Evolutionary conservation across 2,888 invertebrate species (phyloP).

Genomic region (Orthosia incerta): DNA sequence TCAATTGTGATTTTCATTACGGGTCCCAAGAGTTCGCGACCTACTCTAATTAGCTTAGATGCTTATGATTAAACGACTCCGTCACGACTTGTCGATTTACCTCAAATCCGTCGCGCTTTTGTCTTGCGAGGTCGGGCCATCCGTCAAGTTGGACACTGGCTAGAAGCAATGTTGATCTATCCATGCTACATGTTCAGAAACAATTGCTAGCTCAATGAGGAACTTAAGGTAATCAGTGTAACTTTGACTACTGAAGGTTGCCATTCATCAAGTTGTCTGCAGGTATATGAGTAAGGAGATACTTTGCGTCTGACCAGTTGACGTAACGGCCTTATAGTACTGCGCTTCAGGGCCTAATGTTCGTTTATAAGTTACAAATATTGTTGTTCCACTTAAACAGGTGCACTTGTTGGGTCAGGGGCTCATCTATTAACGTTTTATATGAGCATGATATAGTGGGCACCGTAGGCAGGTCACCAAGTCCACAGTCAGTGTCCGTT

Average conservation of each 20-base stretch:
- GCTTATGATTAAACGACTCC: constrained; percentile 89
- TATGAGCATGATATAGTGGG: constrained; percentile 39
- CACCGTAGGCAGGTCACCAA: constrained; percentile 42
- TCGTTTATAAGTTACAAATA: constrained; percentile 65
- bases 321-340: constrained; percentile 71
- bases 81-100: constrained; percentile 89
- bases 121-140: constrained; percentile 82
- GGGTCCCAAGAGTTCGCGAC: constrained; percentile 87
- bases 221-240: constrained; percentile 45
- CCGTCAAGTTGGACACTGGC: constrained; percentile 78
- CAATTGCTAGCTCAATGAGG: constrained; percentile 37
- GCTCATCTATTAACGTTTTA: constrained; percentile 42
- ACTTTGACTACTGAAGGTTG: constrained; percentile 61
- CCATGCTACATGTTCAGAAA: constrained; percentile 43
- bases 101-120: constrained; percentile 86
- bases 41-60: constrained; percentile 90
- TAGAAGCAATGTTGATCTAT: constrained; percentile 63
- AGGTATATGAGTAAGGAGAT: constrained; percentile 67
- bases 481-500: constrained; percentile 39
- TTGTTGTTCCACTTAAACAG: constrained; percentile 48
- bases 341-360: constrained; percentile 67
- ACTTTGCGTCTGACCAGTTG: constrained; percentile 70
- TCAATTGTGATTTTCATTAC: constrained; percentile 90
- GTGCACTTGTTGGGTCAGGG: constrained; percentile 23
- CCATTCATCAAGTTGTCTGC: constrained; percentile 63